Percentiles rank a stretch among this genome's conserved stretches.
These are phyloP conservation scores for Vulpes vulpes DNA, from an alignment of 2,113 vertebrate genomes.

Conservation along the genomic window DNA sequence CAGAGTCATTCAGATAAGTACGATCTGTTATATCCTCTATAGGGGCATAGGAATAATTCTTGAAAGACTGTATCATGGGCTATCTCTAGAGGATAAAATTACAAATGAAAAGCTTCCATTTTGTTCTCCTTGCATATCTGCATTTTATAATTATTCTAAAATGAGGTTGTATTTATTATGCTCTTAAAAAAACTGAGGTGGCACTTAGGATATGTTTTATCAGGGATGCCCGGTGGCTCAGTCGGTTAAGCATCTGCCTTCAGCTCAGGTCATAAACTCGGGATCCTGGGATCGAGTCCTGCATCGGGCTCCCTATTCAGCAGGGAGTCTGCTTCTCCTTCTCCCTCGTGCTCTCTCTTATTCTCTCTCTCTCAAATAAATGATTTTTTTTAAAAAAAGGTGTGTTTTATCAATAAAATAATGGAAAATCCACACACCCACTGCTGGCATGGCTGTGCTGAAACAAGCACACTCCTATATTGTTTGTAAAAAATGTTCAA, in stretches of 20 bases:
- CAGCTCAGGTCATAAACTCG: too few relatives aligned
- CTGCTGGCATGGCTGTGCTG: background rate
- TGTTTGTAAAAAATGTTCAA: background rate
- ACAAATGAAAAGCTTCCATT: background rate
- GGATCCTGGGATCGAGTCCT: too few relatives aligned
- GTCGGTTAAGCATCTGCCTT: too few relatives aligned
- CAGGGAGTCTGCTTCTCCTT: too few relatives aligned
- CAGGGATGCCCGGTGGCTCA: background rate
- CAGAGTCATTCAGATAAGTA: rapidly evolving
- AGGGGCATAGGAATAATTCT: rapidly evolving
- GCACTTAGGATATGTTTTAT: background rate
- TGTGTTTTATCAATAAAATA: background rate
- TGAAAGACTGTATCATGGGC: background rate
- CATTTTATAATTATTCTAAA: background rate
- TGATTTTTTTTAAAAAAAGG: too few relatives aligned
- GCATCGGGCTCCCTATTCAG: too few relatives aligned
- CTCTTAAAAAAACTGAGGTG: background rate
- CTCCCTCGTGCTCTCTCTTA: too few relatives aligned
- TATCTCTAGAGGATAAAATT: background rate
- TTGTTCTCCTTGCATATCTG: background rate
- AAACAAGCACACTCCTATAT: rapidly evolving
- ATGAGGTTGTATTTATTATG: background rate
- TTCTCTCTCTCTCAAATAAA: too few relatives aligned
- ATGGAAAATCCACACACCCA: background rate
- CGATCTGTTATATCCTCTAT: rapidly evolving